Conservation (phyloP, 2,888 invertebrate species). For the Yponomeuta cagnagella region DNA sequence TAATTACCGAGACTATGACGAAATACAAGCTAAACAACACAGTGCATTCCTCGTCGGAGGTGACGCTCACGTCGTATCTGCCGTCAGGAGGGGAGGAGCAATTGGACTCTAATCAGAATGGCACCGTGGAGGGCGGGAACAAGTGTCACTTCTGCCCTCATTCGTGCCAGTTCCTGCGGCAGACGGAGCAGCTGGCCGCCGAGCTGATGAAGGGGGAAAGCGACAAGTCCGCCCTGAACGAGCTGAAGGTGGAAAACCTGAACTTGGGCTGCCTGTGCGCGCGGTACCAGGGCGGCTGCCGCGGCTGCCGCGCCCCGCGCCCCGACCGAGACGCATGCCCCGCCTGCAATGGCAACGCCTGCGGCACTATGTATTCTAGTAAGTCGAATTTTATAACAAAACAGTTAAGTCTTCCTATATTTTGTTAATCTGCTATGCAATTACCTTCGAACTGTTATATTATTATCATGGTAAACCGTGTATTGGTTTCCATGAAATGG, state of each 20-base stretch:
- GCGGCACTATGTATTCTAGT: conserved; percentile 48
- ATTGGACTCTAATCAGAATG: conserved; percentile 51
- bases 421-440: too few relatives aligned
- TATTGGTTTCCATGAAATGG: too few relatives aligned
- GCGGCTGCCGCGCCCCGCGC: conserved; percentile 35
- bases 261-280: conserved; percentile 60
- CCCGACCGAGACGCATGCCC: conserved; percentile 47
- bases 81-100: conserved; percentile 27
- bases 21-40: conserved; percentile 74
- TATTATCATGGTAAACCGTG: too few relatives aligned
- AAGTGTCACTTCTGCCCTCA: conserved; percentile 52
- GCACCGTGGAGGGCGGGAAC: conserved; percentile 38
- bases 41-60: conserved; percentile 52
- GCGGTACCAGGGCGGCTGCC: conserved; percentile 67
- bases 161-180: conserved; percentile 46
- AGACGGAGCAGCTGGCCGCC: conserved; percentile 46
- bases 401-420: too few relatives aligned
- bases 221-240: conserved; percentile 56
- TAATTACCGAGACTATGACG: conserved; percentile 51
- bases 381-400: conserved; percentile 28
- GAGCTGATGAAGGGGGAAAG: conserved; percentile 48
- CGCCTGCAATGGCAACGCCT: conserved; percentile 43
- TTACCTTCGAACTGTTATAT: too few relatives aligned
- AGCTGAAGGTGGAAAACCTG: conserved; percentile 56
- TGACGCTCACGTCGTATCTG: conserved; percentile 67